Evolutionary conservation across 2,797 vertebrate species (phyloP), one percentile per base, ranked within the genome.

Genomic region (Sorex maritimensis): DNA sequence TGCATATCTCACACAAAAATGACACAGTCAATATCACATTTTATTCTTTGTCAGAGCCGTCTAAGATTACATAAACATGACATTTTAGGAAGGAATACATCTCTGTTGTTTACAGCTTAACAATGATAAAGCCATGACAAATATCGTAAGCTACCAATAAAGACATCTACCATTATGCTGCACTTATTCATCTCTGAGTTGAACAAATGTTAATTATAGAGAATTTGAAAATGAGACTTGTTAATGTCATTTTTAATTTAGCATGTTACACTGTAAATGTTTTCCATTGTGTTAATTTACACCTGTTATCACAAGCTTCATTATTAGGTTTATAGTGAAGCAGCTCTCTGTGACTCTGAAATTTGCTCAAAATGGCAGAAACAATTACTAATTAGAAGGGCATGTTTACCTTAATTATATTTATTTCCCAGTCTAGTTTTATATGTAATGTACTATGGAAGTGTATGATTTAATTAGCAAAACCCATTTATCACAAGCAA

Each of bases 191-290:
- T 98, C 97, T 97, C 95, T 61, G 93, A 95, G 96, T 93, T 98
- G 98, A 98, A 98, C 97, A 98, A 98, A 97, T 97, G 97, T 97
- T 98, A 98, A 98, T 98, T 98, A 98, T 82, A 95, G 79, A 97
- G 97, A 97, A 98, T 98, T 98, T 98, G 97, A 98, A 98, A 98
- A 98, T 98, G 96, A 88, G 94, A 96, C 98, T 98, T 97, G 97
- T 98, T 98, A 98, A 98, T 98, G 98, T 98, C 97, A 98, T 98
- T 98, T 98, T 98, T 98, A 98, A 98, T 98, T 98, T 98, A 97
- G 97, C 98, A 97, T 96, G 96, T 97, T 98, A 98, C 97, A 96
- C 97, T 96, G 93, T 98, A 97, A 98, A 98, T 97, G 98, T 98
- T 98, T 98, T 98, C 97, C 97, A 98, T 97, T 97, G 97, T 97